Conservation (phyloP, 2,113 vertebrate species). For the Cathartes aura region DNA sequence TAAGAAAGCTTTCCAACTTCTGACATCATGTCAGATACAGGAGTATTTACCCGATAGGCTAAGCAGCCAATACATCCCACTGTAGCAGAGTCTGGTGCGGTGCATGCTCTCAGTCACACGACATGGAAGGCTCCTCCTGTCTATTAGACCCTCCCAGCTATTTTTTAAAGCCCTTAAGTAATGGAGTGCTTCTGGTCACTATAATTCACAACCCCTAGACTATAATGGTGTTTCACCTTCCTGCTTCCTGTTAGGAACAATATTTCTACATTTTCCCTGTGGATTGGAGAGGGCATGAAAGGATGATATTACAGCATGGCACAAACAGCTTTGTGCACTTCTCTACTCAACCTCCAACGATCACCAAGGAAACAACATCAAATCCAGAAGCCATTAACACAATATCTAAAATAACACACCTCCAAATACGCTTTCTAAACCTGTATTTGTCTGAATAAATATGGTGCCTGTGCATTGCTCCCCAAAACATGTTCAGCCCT, state of each 20-base stretch:
- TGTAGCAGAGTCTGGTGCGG: background rate
- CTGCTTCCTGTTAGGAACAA: background rate
- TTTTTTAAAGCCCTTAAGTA: background rate
- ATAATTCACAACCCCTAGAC: background rate
- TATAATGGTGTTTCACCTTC: rapidly evolving
- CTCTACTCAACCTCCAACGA: background rate
- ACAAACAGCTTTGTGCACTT: background rate
- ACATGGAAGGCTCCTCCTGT: background rate
- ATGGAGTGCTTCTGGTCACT: background rate
- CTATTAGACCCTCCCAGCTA: background rate
- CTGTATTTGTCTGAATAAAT: background rate
- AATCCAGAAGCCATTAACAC: background rate
- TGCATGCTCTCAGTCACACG: background rate
- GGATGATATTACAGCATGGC: too few species aligned
- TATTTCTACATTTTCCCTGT: background rate
- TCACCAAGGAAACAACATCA: background rate
- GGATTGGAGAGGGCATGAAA: background rate
- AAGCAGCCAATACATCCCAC: background rate
- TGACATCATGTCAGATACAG: background rate
- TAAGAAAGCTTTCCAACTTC: background rate
- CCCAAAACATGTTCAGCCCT: background rate
- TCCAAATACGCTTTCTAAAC: background rate
- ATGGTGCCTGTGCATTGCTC: background rate
- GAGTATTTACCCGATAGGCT: background rate
- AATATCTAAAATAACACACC: background rate